Evolutionary conservation across 1,140 invertebrate genomes (phyloP).

Genomic region (Drosophila tsacasi): DNA sequence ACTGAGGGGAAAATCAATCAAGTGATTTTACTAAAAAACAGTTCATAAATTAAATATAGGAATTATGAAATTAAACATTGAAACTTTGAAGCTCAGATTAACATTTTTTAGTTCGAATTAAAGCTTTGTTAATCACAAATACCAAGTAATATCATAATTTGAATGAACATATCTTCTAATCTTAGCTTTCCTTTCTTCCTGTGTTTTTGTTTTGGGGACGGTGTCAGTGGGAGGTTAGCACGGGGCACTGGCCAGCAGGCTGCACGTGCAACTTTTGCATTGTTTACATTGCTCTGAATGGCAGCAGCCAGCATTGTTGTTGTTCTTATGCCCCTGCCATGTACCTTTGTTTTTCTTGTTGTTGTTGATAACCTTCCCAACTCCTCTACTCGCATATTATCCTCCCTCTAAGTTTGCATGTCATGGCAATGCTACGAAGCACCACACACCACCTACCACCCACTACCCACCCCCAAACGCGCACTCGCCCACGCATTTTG

Average conservation of each 20-base stretch:
- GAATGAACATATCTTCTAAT: not conserved
- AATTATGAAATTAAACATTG: not conserved
- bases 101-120: not conserved
- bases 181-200: constrained; percentile 8
- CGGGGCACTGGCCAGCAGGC: constrained; percentile 26
- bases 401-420: constrained; percentile 59
- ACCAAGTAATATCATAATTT: too few relatives aligned
- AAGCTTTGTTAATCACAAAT: too few relatives aligned
- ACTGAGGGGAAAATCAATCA: constrained; percentile 20
- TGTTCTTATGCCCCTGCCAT: constrained; percentile 17
- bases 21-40: not conserved
- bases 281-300: constrained; percentile 70
- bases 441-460: not conserved
- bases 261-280: constrained; percentile 80
- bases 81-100: too few relatives aligned
- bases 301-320: constrained; percentile 33
- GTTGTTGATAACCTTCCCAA: constrained; percentile 30
- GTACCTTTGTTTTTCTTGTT: constrained; percentile 13
- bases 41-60: not conserved
- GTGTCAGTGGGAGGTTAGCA: not conserved
- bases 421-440: constrained; percentile 36
- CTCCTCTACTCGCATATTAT: constrained; percentile 47
- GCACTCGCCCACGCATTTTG: constrained; percentile 47
- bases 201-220: constrained; percentile 9
- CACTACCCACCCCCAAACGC: constrained; percentile 15